Conservation (phyloP, 2,113 vertebrate genomes). For the Orientallactaga bullata region DNA sequence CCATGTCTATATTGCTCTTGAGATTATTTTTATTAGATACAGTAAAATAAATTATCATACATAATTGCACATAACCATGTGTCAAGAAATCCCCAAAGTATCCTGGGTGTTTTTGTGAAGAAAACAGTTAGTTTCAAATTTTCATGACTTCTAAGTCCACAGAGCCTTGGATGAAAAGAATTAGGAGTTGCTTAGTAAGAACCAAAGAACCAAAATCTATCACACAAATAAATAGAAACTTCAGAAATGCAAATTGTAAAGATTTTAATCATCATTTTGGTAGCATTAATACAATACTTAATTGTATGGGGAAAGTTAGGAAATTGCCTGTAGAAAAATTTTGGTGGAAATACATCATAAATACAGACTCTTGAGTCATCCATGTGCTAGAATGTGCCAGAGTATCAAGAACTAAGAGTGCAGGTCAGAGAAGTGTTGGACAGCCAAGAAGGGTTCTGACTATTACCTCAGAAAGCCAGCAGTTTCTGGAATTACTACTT, state of each 20-base stretch:
- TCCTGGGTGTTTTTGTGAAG: not conserved
- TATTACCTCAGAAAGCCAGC: not conserved
- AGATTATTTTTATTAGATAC: not conserved
- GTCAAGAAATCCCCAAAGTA: not conserved
- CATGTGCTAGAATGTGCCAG: not conserved
- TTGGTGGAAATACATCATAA: not conserved
- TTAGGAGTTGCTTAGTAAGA: not conserved
- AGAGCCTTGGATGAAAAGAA: not conserved
- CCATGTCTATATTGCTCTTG: not conserved
- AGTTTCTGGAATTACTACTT: not conserved
- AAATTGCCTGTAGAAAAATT: not conserved
- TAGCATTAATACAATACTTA: not conserved
- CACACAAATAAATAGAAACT: not conserved
- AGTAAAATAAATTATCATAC: not conserved
- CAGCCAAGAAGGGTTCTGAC: not conserved
- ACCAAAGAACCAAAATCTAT: not conserved
- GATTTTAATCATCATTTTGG: not conserved
- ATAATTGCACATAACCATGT: not conserved
- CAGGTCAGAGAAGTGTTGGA: accelerated
- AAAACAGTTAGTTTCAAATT: not conserved
- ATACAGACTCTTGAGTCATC: not conserved
- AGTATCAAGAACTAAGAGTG: not conserved
- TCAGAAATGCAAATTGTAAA: not conserved
- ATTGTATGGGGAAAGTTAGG: not conserved
- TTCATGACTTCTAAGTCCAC: not conserved